These are phyloP conservation scores for Acronicta leporina DNA, from an alignment of 2,888 invertebrate genomes.

Conservation along the genomic window DNA sequence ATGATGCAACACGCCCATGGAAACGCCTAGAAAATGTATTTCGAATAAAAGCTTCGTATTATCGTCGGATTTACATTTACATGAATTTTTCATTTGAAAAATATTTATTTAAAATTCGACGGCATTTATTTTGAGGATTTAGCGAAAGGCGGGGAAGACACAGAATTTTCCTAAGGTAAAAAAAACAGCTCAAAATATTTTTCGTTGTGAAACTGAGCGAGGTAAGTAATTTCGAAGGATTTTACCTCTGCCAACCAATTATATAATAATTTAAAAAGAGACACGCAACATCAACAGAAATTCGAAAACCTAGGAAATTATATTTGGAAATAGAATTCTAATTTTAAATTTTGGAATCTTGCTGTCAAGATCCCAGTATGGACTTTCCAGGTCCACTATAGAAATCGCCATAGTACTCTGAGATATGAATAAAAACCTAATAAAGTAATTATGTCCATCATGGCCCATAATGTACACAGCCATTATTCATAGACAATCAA, in stretches of 20 bases:
- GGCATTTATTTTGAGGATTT: constrained; percentile 19
- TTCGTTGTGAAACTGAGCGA: neutral
- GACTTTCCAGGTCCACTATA: too few species aligned
- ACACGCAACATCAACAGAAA: too few species aligned
- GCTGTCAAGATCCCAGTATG: too few species aligned
- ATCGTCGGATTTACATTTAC: constrained; percentile 1
- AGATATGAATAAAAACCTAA: too few species aligned
- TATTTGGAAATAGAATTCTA: too few species aligned
- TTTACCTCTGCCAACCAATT: too few species aligned
- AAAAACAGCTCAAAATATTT: neutral
- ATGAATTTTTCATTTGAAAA: constrained; percentile 7
- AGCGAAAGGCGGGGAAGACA: neutral
- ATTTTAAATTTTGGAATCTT: too few species aligned
- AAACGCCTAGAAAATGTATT: constrained; percentile 65
- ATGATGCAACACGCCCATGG: constrained; percentile 67
- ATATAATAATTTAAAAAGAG: too few species aligned
- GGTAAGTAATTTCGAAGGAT: too few species aligned
- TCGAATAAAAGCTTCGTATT: constrained; percentile 18
- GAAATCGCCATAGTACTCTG: too few species aligned
- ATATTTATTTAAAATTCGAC: constrained; percentile 4
- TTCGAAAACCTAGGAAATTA: too few species aligned
- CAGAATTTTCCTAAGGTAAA: constrained; percentile 1
- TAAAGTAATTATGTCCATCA: neutral
- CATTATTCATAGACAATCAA: neutral
- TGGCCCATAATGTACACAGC: neutral